phyloP scores from a whole-genome alignment of 2,797 vertebrate species.

The Arnoldichthys spilopterus region DNA sequence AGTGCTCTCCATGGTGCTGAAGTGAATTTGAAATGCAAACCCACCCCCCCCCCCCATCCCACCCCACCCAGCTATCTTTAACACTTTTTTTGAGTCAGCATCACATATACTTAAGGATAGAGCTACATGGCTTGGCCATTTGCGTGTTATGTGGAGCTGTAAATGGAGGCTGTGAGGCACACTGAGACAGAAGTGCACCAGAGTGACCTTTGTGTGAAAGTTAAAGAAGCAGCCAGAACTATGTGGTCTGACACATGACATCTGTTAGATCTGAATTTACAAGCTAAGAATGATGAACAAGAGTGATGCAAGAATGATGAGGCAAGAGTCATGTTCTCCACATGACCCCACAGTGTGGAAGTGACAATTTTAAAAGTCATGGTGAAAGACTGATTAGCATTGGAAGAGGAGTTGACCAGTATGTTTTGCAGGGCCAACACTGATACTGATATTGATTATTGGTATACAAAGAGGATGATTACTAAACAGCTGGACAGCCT shows the following conservation, averaged over 20 bases:
- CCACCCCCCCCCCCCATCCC: neutral
- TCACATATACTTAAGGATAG: conserved; percentile 25
- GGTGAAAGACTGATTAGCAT: conserved; percentile 2
- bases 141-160: neutral
- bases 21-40: conserved; percentile 33
- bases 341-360: conserved; percentile 6
- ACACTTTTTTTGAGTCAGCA: conserved; percentile 36
- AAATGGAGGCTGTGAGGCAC: conserved; percentile 1
- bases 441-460: no score
- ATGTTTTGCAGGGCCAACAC: no score
- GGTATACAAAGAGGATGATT: no score
- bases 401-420: neutral
- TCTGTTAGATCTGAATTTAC: conserved; percentile 20
- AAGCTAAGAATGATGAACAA: conserved; percentile 2
- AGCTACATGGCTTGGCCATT: conserved; percentile 12
- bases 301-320: conserved; percentile 25
- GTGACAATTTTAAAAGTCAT: neutral
- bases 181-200: neutral
- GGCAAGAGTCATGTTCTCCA: conserved; percentile 18
- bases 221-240: conserved; percentile 1
- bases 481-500: no score
- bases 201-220: conserved; percentile 11
- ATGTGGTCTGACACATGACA: neutral
- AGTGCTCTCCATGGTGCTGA: conserved; percentile 40
- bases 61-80: conserved; percentile 26